These are phyloP conservation scores for Aphodius granarius DNA, from an alignment of 2,888 invertebrate genomes.

Conservation along the genomic window DNA sequence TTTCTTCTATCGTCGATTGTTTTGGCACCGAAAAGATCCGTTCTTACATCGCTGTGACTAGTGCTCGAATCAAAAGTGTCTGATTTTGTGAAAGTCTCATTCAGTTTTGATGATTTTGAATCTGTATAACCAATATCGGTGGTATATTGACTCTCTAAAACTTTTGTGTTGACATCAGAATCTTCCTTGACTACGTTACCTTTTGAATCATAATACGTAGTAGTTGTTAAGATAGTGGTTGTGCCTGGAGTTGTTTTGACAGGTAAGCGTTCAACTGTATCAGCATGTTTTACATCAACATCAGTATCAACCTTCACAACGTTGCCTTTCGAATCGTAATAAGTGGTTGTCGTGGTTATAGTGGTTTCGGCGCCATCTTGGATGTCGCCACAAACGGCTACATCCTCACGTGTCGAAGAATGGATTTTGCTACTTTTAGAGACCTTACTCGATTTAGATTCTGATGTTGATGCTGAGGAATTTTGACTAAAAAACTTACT, in stretches of 20 bases:
- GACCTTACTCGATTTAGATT: constrained; percentile 14
- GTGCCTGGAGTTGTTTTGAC: constrained; percentile 21
- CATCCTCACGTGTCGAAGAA: constrained; percentile 4
- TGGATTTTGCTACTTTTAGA: not conserved
- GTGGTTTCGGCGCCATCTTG: constrained; percentile 35
- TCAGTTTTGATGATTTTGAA: not conserved
- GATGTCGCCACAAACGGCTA: constrained; percentile 24
- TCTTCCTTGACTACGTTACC: constrained; percentile 48
- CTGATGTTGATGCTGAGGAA: constrained; percentile 4
- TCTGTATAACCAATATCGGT: not conserved
- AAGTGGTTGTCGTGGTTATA: constrained; percentile 47
- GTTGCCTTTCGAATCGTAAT: constrained; percentile 51
- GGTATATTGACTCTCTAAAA: not conserved
- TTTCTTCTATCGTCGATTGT: not conserved
- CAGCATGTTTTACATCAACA: constrained; percentile 38
- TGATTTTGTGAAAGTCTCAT: not conserved
- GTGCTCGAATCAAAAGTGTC: not conserved
- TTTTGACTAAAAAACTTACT: constrained; percentile 30
- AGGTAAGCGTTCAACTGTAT: constrained; percentile 8
- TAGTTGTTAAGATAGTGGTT: constrained; percentile 45
- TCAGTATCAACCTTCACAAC: constrained; percentile 46
- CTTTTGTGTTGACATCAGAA: constrained; percentile 40
- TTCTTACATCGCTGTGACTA: not conserved
- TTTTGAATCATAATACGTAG: constrained; percentile 50
- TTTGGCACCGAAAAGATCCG: not conserved